Evolutionary conservation across 2,888 invertebrate genomes (phyloP), one percentile per base, ranked within the genome.

Genomic region (Eupithecia pulchellata): DNA sequence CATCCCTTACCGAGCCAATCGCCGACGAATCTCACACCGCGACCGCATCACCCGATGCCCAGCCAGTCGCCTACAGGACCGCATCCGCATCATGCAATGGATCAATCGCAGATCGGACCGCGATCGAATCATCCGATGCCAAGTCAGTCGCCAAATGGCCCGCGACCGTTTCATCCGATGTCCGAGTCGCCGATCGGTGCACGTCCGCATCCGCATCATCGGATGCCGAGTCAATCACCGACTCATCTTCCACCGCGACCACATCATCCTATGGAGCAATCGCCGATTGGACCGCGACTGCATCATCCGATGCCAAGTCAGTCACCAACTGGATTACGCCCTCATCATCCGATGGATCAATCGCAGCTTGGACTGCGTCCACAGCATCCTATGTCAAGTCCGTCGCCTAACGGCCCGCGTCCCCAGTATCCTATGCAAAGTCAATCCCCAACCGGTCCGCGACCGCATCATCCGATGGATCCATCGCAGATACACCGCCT

Each of bases 121-220:
- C 64, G 30, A 69, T 14, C 62, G 58, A n/a, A 62, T 42, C 6
- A 55, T 17, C 71, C 58, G 5, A n/a, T 57, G 6, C 17, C 34
- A 5, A 34, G 58, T 14, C 58, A 60, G 30, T 60, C 32, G 20
- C 39, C 57, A 17, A 61, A 57, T 52, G 65, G 42, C 8, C 52
- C 17, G 57, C 20, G 36, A n/a, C 64, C 64, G 34, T 17, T 27
- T 20, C 32, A 61, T 32, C 61, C 61, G 60, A 27, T 60, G 61
- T 69, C 67, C 0, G 60, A 61, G 34, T 61, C 17, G 63, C 72
- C 39, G 68, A 60, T 64, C 14, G 61, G 32, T 4, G 34, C 61
- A 6, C 17, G 58, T 60, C 25, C 69, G 52, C 25, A 60, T 42
- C 30, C 68, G 63, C 20, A 61, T 47, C 42, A 65, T 55, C 11